Conservation (phyloP, 2,113 vertebrate genomes). For the Melierax canorus region DNA sequence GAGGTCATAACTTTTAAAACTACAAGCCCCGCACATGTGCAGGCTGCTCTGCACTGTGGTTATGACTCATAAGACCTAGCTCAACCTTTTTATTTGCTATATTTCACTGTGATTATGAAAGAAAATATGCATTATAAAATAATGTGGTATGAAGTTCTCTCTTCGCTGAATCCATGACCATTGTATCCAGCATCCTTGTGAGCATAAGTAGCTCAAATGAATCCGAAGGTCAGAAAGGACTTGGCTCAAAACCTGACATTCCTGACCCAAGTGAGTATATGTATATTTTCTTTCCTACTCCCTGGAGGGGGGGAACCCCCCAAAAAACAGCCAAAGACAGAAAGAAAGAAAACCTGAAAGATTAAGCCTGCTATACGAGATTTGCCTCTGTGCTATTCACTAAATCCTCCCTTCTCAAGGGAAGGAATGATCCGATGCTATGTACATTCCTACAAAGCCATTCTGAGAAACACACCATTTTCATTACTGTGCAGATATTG, state of each 20-base stretch:
- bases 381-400: background rate
- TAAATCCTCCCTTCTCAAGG: conserved; percentile 19
- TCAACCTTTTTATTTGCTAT: conserved; percentile 22
- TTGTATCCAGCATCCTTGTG: background rate
- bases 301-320: background rate
- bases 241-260: background rate
- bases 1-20: background rate
- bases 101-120: conserved; percentile 14
- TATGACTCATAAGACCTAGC: background rate
- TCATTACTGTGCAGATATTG: background rate
- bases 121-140: conserved; percentile 25
- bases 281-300: background rate
- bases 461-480: background rate
- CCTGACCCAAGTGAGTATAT: background rate
- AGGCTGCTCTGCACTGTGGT: background rate
- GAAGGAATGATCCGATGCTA: background rate
- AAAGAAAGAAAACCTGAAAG: background rate
- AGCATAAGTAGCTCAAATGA: background rate
- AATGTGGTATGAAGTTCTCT: background rate
- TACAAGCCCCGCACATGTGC: background rate
- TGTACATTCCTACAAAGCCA: background rate
- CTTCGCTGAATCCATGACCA: background rate
- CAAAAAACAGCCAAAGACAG: background rate
- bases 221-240: background rate
- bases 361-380: background rate